phyloP scores from a whole-genome alignment of 37 sponge, comb jelly and placozoan genomes.

The Mnemiopsis leidyi region DNA sequence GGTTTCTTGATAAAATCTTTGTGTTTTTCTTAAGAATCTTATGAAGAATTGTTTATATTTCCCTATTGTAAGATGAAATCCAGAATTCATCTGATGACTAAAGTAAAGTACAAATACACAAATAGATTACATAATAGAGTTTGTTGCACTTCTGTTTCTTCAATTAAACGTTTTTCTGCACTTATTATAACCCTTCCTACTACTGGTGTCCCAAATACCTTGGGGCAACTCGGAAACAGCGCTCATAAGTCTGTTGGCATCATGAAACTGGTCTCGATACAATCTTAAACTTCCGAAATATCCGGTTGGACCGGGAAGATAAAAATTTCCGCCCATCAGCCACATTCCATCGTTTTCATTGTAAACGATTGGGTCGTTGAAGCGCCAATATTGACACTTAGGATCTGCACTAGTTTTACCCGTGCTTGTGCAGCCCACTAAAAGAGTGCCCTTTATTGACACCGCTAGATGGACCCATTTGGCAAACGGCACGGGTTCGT shows the following conservation, averaged over 20 bases:
- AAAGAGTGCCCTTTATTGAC: not conserved
- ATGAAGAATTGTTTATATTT: no score
- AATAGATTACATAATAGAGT: no score
- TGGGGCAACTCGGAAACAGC: not conserved
- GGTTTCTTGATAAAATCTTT: no score
- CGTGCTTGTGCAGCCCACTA: not conserved
- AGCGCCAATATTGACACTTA: slow-evolving; percentile 38
- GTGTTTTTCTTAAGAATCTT: no score
- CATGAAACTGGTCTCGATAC: slow-evolving; percentile 44
- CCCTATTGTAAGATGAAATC: no score
- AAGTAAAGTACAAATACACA: no score
- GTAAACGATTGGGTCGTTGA: not conserved
- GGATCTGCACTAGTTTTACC: not conserved
- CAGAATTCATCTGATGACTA: no score
- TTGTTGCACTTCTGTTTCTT: no score
- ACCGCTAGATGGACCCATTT: slow-evolving; percentile 36
- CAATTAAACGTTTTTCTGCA: not conserved
- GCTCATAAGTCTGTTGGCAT: slow-evolving; percentile 7
- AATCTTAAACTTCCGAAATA: slow-evolving; percentile 61
- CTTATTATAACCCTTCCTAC: slow-evolving; percentile 9
- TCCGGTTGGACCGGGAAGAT: slow-evolving; percentile 16
- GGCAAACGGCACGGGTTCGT: slow-evolving; percentile 5
- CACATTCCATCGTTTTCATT: slow-evolving; percentile 60
- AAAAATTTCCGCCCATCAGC: slow-evolving; percentile 28
- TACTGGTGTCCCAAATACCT: slow-evolving; percentile 50